Evolutionary conservation across 1,140 invertebrate species (phyloP).

Genomic region (Penaeus vannamei): DNA sequence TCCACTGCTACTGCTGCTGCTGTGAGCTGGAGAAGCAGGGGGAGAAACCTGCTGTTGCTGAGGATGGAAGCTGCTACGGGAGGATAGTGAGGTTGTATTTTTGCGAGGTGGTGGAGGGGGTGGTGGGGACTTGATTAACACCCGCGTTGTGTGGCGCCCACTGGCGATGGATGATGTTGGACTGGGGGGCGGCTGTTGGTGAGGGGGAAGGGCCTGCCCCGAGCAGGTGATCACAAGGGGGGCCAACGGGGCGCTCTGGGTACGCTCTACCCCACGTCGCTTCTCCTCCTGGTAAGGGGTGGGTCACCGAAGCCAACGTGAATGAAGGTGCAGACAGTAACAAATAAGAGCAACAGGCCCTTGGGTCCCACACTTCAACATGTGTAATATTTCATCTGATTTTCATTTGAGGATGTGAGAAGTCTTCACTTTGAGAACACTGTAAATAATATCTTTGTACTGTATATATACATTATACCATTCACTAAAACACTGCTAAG

Average conservation of each 20-base stretch:
- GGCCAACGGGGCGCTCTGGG: conserved; percentile 60
- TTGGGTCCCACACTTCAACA: conserved; percentile 41
- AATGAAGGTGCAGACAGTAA: conserved; percentile 62
- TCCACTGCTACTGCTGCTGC: conserved; percentile 61
- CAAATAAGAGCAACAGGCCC: conserved; percentile 56
- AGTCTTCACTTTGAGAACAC: too few relatives aligned
- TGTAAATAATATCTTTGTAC: too few relatives aligned
- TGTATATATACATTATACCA: too few relatives aligned
- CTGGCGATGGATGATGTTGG: conserved; percentile 59
- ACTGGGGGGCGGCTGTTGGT: conserved; percentile 56
- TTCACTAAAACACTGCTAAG: too few relatives aligned
- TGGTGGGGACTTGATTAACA: conserved; percentile 63
- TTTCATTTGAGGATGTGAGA: too few relatives aligned
- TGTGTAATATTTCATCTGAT: neutral
- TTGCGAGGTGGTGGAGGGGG: conserved; percentile 61
- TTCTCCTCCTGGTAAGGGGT: conserved; percentile 56
- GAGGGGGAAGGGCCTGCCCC: conserved; percentile 49
- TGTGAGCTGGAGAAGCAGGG: conserved; percentile 60
- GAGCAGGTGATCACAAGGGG: conserved; percentile 60
- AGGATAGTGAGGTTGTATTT: conserved; percentile 53
- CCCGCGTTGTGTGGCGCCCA: conserved; percentile 59
- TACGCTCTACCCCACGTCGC: conserved; percentile 56
- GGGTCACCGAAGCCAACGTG: conserved; percentile 28
- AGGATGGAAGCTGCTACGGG: conserved; percentile 42
- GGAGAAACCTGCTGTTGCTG: conserved; percentile 50